A percentile compares a stretch with the other conserved stretches of the same genome.
phyloP scores from a whole-genome alignment of 2,888 invertebrate genomes.

The Caenorhabditis sp. region DNA sequence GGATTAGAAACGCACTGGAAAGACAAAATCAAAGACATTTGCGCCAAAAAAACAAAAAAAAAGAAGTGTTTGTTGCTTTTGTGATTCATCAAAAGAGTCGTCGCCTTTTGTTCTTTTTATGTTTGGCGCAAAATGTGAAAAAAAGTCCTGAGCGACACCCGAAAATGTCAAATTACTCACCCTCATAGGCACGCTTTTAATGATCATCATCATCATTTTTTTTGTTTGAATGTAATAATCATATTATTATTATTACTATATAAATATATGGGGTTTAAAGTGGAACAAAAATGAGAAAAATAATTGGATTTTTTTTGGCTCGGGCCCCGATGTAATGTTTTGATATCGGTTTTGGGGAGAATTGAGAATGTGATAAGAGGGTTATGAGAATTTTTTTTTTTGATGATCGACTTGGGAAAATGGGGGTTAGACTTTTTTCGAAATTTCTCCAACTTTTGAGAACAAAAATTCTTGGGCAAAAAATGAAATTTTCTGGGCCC shows the following conservation, averaged over 20 bases:
- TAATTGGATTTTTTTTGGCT: no score
- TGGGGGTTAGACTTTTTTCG: no score
- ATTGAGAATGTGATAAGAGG: no score
- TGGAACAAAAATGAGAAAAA: no score
- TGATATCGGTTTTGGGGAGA: no score
- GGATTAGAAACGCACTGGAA: neutral
- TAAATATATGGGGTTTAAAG: neutral
- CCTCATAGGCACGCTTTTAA: neutral
- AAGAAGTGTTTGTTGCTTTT: no score
- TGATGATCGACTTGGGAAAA: slow-evolving; percentile 2
- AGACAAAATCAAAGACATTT: neutral
- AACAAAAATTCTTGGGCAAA: no score
- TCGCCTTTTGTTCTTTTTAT: neutral
- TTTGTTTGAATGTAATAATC: neutral
- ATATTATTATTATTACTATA: neutral
- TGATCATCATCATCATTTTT: neutral
- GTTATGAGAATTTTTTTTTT: no score
- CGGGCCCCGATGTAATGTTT: no score
- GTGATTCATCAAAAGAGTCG: neutral
- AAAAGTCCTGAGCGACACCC: neutral
- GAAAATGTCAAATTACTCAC: neutral
- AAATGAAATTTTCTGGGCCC: no score
- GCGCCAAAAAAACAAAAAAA: neutral
- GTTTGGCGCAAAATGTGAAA: neutral
- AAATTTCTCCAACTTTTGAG: no score